These are phyloP conservation scores for Bellardia bayeri DNA, from an alignment of 2,888 invertebrate species.

Conservation along the genomic window DNA sequence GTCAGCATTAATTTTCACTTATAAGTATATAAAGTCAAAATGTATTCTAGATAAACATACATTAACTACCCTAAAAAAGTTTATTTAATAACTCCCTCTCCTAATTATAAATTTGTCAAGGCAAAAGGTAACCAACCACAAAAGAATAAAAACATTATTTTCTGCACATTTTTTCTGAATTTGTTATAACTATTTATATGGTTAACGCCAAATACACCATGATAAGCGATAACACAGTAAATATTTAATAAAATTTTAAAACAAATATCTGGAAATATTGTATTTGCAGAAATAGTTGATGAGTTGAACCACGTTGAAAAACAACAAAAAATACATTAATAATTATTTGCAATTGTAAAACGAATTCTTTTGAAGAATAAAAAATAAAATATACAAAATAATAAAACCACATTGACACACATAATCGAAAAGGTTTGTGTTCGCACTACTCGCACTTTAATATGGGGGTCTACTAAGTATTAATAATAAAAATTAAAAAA, in stretches of 20 bases:
- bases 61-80: too few relatives aligned
- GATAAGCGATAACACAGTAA: conserved; percentile 40
- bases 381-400: not conserved
- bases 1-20: too few relatives aligned
- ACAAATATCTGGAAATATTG: not conserved
- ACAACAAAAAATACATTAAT: not conserved
- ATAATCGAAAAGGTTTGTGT: conserved; percentile 4
- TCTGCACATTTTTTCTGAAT: too few relatives aligned
- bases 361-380: conserved; percentile 11
- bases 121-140: too few relatives aligned
- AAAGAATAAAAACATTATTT: too few relatives aligned
- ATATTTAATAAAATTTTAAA: conserved; percentile 7
- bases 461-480: conserved; percentile 32
- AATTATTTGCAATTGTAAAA: conserved; percentile 35
- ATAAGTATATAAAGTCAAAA: too few relatives aligned
- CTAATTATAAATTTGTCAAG: too few relatives aligned
- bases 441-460: not conserved
- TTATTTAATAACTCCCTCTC: too few relatives aligned
- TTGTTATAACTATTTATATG: not conserved
- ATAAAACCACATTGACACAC: conserved; percentile 50
- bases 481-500: conserved; percentile 1
- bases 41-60: too few relatives aligned
- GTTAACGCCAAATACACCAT: conserved; percentile 32
- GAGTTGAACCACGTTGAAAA: not conserved
- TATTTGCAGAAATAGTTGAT: not conserved